Evolutionary conservation across 2,888 invertebrate species (phyloP).

Genomic region (Heliconius ismenius): DNA sequence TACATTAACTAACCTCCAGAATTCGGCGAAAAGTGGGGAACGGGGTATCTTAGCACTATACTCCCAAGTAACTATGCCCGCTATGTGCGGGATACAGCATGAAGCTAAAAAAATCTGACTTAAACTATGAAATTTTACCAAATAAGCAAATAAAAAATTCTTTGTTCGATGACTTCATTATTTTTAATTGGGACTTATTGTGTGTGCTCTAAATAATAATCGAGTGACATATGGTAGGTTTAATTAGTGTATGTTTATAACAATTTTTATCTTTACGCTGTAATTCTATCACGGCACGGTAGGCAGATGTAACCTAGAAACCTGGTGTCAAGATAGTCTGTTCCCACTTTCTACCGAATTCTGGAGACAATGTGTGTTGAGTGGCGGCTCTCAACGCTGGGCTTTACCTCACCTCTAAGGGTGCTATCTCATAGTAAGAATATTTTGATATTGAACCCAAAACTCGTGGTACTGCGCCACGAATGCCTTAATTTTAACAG

Average conservation of each 20-base stretch:
- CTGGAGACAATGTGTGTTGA: background rate
- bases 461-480: background rate
- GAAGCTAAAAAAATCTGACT: too few relatives aligned
- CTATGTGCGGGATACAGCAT: too few relatives aligned
- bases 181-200: slow-evolving; percentile 15
- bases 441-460: too few relatives aligned
- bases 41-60: too few relatives aligned
- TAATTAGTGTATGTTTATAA: background rate
- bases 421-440: too few relatives aligned
- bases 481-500: background rate
- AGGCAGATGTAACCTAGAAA: background rate
- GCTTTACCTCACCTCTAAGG: too few relatives aligned
- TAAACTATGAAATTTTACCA: background rate
- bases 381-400: background rate
- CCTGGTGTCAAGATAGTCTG: background rate
- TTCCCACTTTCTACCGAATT: background rate
- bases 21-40: too few relatives aligned
- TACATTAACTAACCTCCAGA: too few relatives aligned
- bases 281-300: background rate
- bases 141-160: background rate
- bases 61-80: too few relatives aligned
- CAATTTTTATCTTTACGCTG: background rate
- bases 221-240: background rate
- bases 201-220: slow-evolving; percentile 13
- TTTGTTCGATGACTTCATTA: slow-evolving; percentile 8